Evolutionary conservation across 2,888 invertebrate genomes (phyloP), one percentile per base, ranked within the genome.

Genomic region (Ophion obscuratus): DNA sequence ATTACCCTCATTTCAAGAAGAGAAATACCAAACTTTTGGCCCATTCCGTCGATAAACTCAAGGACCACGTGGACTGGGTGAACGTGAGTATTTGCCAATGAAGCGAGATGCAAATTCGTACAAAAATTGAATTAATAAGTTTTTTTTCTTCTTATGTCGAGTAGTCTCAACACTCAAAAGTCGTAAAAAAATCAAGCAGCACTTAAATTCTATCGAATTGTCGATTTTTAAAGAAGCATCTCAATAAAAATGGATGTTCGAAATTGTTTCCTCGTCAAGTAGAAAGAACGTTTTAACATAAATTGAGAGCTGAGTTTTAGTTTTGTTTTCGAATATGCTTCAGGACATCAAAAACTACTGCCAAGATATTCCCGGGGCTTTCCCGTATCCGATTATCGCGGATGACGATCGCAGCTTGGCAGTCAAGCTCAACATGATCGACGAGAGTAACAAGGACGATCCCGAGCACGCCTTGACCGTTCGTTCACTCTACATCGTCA

Each of bases 331-430:
- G 11, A 53, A 53, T 53, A 53, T 53, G 14, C 70, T 80, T 75
- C 86, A 95, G 95, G 96, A 97, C 90, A 97, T 97, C 86, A 96
- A 96, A 92, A 96, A 96, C 0, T 96, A 96, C 91, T 96, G 96
- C 91, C 93, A 94, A 88, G 96, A 96, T 90, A 96, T 96, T 92
- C 96, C 96, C 90, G 96, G 96, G 7, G 96, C 96, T 2, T 97
- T 98, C 89, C 97, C 97, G 0, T 98, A 96, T 93, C 97, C 98
- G 20, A 97, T 98, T 88, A 97, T 98, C 89, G 96, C 97, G 17
- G 98, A 98, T 94, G 96, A 95, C 62, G 95, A 95, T 10, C 95
- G 98, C 20, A 95, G 95, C 66, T 93, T 98, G 90, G 97, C 97
- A 24, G 96, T 96, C 0, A 91, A 95, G 88, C 94, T 98, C 85